Evolutionary conservation across 2,888 invertebrate species (phyloP).

Genomic region (Adelphocoris suturalis): DNA sequence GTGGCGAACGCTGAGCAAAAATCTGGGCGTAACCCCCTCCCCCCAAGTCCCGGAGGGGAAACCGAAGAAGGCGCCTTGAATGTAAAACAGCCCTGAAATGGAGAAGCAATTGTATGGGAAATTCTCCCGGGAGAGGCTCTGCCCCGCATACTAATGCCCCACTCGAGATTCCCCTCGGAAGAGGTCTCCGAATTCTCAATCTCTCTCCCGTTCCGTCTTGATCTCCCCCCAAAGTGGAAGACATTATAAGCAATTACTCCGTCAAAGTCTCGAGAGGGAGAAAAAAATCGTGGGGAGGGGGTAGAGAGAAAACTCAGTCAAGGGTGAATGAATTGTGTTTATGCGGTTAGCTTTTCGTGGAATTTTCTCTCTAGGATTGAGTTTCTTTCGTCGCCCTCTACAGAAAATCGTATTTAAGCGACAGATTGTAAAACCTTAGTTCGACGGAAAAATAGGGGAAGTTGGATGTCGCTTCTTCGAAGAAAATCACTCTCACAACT

Average conservation of each 20-base stretch:
- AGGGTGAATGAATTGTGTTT: slow-evolving; percentile 37
- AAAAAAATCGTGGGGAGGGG: background rate
- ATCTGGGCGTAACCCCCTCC: slow-evolving; percentile 48
- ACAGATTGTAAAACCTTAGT: too few relatives aligned
- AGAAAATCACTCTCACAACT: too few relatives aligned
- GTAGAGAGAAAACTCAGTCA: background rate
- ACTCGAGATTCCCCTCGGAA: slow-evolving; percentile 49
- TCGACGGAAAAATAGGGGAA: too few relatives aligned
- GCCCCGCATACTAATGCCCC: slow-evolving; percentile 63
- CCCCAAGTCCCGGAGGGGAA: background rate
- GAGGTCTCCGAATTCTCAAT: slow-evolving; percentile 53
- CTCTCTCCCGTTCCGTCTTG: background rate
- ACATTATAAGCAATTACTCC: slow-evolving; percentile 58
- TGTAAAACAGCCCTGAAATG: slow-evolving; percentile 71
- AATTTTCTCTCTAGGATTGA: background rate
- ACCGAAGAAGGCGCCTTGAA: slow-evolving; percentile 58
- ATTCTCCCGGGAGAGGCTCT: slow-evolving; percentile 29
- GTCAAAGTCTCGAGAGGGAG: slow-evolving; percentile 18
- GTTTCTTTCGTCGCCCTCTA: too few relatives aligned
- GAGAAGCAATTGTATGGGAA: slow-evolving; percentile 70
- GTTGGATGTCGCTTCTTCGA: too few relatives aligned
- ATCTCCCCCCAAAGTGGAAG: slow-evolving; percentile 56
- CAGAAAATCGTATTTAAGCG: too few relatives aligned
- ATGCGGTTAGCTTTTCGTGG: slow-evolving; percentile 14
- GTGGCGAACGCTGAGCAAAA: slow-evolving; percentile 63